These are phyloP conservation scores for Subacronicta megacephala DNA, from an alignment of 2,888 invertebrate genomes.

Conservation along the genomic window DNA sequence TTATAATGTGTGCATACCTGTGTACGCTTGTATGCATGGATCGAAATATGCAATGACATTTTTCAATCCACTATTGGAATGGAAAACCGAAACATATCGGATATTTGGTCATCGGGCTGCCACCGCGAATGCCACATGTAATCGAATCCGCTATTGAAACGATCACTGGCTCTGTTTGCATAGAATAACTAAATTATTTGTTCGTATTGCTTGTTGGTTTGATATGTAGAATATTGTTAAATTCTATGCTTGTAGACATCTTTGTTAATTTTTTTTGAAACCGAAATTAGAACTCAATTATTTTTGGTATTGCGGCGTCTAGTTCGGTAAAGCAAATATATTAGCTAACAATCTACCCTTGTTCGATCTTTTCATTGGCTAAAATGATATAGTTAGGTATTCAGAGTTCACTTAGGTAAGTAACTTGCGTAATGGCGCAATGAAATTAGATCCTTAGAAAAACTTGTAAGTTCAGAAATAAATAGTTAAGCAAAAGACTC, in stretches of 20 bases:
- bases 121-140: conserved; percentile 74
- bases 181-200: conserved; percentile 72
- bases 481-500: too few relatives aligned
- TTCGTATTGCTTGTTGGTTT: conserved; percentile 58
- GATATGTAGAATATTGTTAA: conserved; percentile 27
- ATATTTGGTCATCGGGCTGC: conserved; percentile 73
- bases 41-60: conserved; percentile 54
- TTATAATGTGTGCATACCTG: conserved; percentile 67
- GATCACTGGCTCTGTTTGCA: conserved; percentile 66
- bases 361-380: too few relatives aligned
- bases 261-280: too few relatives aligned
- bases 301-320: too few relatives aligned
- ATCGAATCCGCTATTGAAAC: conserved; percentile 75
- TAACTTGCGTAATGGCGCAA: too few relatives aligned
- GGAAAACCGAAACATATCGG: conserved; percentile 70
- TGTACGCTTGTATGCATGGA: conserved; percentile 31
- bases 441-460: too few relatives aligned
- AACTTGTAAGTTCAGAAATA: too few relatives aligned
- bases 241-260: not conserved
- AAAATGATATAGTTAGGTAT: too few relatives aligned
- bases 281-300: too few relatives aligned
- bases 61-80: conserved; percentile 71
- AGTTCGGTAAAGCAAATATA: too few relatives aligned
- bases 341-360: too few relatives aligned
- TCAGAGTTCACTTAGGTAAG: too few relatives aligned